These are phyloP conservation scores for Ellobius talpinus DNA, from an alignment of 2,113 vertebrate species.

Conservation along the genomic window DNA sequence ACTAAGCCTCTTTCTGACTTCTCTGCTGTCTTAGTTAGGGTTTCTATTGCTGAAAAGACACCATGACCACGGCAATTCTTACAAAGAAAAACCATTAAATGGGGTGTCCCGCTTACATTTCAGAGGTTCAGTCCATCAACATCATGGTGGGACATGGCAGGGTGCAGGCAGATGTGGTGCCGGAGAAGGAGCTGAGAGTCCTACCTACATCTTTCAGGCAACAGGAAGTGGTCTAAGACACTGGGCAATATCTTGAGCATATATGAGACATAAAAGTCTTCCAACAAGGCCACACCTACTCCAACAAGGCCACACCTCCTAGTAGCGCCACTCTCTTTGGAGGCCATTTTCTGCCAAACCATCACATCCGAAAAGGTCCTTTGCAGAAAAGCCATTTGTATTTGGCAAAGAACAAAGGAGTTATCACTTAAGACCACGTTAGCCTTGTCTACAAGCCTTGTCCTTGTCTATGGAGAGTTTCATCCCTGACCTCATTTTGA, in stretches of 20 bases:
- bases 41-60: background rate
- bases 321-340: background rate
- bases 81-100: background rate
- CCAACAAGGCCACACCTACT: background rate
- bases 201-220: background rate
- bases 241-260: background rate
- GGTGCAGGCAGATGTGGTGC: background rate
- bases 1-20: background rate
- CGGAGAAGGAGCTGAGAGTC: background rate
- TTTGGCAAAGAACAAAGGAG: slow-evolving; percentile 15
- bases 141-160: background rate
- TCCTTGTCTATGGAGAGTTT: background rate
- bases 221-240: background rate
- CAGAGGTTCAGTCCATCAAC: background rate
- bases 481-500: background rate
- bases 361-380: background rate
- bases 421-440: background rate
- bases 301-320: background rate
- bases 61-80: background rate
- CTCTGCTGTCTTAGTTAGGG: background rate
- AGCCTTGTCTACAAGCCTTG: background rate
- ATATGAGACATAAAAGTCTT: background rate
- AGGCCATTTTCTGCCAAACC: background rate
- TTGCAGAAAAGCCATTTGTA: background rate
- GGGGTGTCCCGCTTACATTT: background rate